A percentile compares a stretch with the other conserved stretches of the same genome.
phyloP scores from a whole-genome alignment of 1,140 invertebrate species.

The Tetragonula clypearis region DNA sequence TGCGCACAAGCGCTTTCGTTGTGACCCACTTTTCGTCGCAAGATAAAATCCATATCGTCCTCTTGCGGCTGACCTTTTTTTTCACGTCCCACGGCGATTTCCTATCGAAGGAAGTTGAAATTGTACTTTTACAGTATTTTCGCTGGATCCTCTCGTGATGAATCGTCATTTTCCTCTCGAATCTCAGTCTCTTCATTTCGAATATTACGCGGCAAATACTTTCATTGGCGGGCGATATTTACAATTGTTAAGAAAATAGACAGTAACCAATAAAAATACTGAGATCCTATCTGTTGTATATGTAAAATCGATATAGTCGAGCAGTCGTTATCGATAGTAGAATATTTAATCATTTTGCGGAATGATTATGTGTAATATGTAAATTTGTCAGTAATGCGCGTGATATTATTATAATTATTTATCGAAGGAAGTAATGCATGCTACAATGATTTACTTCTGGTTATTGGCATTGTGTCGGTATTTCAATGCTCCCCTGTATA shows the following conservation, averaged over 20 bases:
- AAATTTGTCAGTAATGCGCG: too few species aligned
- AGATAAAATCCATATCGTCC: slow-evolving; percentile 76
- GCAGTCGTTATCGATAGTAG: not conserved
- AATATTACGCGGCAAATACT: slow-evolving; percentile 42
- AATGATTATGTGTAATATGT: too few species aligned
- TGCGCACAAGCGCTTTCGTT: slow-evolving; percentile 72
- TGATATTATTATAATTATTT: not conserved
- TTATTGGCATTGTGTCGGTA: not conserved
- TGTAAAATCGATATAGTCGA: not conserved
- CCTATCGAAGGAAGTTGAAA: slow-evolving; percentile 20
- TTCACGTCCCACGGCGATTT: slow-evolving; percentile 44
- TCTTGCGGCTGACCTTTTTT: slow-evolving; percentile 66
- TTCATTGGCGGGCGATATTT: slow-evolving; percentile 37
- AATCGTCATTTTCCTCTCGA: not conserved
- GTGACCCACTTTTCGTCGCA: slow-evolving; percentile 75
- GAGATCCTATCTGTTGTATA: not conserved
- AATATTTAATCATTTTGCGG: not conserved
- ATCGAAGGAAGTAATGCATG: not conserved
- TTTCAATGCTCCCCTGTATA: not conserved
- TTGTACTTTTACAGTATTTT: slow-evolving; percentile 11
- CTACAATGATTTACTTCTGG: not conserved
- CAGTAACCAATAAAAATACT: slow-evolving; percentile 27
- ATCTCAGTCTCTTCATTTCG: not conserved
- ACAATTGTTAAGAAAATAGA: slow-evolving; percentile 5
- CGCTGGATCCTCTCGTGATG: not conserved